Evolutionary conservation across 2,113 vertebrate species (phyloP), one percentile per base, ranked within the genome.

Genomic region (Tragelaphus buxtoni): DNA sequence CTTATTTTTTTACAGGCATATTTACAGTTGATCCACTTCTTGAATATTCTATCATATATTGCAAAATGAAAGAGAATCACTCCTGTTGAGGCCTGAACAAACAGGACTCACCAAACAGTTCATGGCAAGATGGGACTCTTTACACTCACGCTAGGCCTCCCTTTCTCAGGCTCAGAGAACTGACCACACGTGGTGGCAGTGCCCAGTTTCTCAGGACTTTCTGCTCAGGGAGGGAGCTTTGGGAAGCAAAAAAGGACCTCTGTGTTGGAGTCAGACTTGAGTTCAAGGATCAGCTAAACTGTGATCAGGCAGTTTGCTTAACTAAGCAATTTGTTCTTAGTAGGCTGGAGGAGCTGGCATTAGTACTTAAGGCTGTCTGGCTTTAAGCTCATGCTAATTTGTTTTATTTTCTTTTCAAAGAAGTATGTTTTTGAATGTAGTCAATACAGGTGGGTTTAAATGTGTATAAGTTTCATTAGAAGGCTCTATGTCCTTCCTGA

Each of bases 101-200:
- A 45, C 13, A 39, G 39, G 14, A 35, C 84, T 77, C 11, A 72
- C 8, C 28, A 32, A 0, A 17, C n/a, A 28, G 47, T 35, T 35
- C 17, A 13, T 79, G 56, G 28, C 56, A 55, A 17, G 17, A 24
- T 26, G 4, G 28, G 18, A 14, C 7, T 39, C 58, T n/a, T 10
- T 7, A 26, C 16, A 28, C 0, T 16, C 45, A 7, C 1, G 22
- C 49, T 89, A n/a, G 58, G 20, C 11, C 17, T 72, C 87, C 32
- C 32, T 12, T 20, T 80, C 69, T 47, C 32, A 30, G 58, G 14
- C 10, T 22, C 20, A 35, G 69, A 80, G 51, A 76, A 45, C 74
- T 55, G 69, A 53, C 30, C 39, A 0, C 20, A 1, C 0, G 3
- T 3, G 30, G 7, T 3, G 17, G 39, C 30, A 24, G 1, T 6